Evolutionary conservation across 2,888 invertebrate species (phyloP).

Genomic region (Hypselothyrea guttata): DNA sequence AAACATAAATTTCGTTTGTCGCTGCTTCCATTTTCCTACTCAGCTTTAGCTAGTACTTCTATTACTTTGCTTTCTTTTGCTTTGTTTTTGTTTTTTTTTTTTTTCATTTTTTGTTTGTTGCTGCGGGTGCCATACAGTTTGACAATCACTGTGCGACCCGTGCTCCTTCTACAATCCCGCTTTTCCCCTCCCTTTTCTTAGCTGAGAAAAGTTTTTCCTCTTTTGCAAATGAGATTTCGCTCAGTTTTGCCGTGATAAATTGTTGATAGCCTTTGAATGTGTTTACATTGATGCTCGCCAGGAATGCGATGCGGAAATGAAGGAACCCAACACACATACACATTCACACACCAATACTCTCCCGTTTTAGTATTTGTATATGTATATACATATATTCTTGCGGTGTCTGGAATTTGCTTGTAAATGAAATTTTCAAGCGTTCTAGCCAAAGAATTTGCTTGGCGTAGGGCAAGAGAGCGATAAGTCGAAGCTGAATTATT

Average conservation of each 20-base stretch:
- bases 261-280: conserved; percentile 70
- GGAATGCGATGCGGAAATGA: conserved; percentile 42
- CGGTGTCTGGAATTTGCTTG: conserved; percentile 51
- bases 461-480: conserved; percentile 11
- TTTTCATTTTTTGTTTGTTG: conserved; percentile 30
- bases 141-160: conserved; percentile 47
- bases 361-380: not conserved
- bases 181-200: not conserved
- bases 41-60: conserved; percentile 7
- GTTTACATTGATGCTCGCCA: conserved; percentile 57
- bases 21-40: conserved; percentile 37
- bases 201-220: conserved; percentile 45
- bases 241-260: conserved; percentile 71
- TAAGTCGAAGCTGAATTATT: conserved; percentile 12
- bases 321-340: conserved; percentile 14
- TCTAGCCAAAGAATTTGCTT: conserved; percentile 37
- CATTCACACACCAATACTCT: not conserved
- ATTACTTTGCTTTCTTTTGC: not conserved
- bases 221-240: conserved; percentile 71
- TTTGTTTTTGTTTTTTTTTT: conserved; percentile 11
- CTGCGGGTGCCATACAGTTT: conserved; percentile 44
- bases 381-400: conserved; percentile 9
- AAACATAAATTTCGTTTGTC: conserved; percentile 63
- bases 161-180: not conserved
- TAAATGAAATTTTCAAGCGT: conserved; percentile 30